These are phyloP conservation scores for Silurus asotus DNA, from an alignment of 2,113 vertebrate genomes.

Conservation along the genomic window DNA sequence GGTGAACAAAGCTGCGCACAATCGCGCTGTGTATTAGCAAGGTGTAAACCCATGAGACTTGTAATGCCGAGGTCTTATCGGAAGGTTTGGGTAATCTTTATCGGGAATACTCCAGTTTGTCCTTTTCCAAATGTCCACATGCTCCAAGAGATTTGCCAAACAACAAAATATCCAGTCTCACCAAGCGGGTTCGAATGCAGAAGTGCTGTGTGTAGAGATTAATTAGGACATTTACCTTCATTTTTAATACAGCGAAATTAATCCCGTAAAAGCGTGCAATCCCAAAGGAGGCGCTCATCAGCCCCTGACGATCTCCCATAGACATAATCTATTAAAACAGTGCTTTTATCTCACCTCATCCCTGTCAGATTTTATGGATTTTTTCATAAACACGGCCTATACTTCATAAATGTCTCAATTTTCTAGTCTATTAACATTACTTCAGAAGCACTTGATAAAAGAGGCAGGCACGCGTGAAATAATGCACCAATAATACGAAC, in stretches of 20 bases:
- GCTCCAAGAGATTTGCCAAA: conserved; percentile 81
- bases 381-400: conserved; percentile 98
- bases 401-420: conserved; percentile 99
- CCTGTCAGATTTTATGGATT: conserved; percentile 98
- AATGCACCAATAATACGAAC: conserved; percentile 93
- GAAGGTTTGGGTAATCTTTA: conserved; percentile 32
- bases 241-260: conserved; percentile 92
- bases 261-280: conserved; percentile 91
- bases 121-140: conserved; percentile 51
- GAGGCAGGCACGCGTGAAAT: conserved; percentile 94
- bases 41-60: conserved; percentile 25
- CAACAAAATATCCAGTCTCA: conserved; percentile 67
- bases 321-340: conserved; percentile 95
- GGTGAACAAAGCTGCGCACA: not conserved
- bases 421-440: conserved; percentile 99
- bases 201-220: conserved; percentile 83
- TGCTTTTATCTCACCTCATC: conserved; percentile 95
- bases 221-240: conserved; percentile 94
- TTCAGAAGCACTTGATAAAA: conserved; percentile 97
- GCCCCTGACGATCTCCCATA: conserved; percentile 84
- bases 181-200: conserved; percentile 64
- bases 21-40: conserved; percentile 61
- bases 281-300: conserved; percentile 90
- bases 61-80: conserved; percentile 22
- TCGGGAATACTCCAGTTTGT: not conserved